Base-by-base conservation (phyloP, 2,113 vertebrate genomes). In the Cheilinus undulatus region DNA sequence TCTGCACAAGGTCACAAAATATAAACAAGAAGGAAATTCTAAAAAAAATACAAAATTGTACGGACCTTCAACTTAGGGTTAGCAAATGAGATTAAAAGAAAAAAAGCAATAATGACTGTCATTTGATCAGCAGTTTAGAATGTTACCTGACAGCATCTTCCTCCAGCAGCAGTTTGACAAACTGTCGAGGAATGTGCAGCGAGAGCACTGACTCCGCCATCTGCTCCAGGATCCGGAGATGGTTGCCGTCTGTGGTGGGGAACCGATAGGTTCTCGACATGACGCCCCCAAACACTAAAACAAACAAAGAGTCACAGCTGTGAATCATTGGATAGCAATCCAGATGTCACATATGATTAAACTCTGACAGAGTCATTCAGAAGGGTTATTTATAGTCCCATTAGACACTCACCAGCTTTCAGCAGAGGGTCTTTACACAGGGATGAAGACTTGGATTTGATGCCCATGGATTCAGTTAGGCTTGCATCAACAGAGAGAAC, bases 211-310 rank as follows among this genome's bases (percentile, higher is more conserved):
- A 99, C 91, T 99, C 98, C 0, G 97, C 96, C 98, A 99, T 99
- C 92, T 99, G 97, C 91, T 99, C 98, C 91, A 99, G 89, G 80
- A 98, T 95, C 49, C 97, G 94, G 59, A 99, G 89, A 85, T 99
- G 98, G 92, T 98, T 98, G 36, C 98, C 98, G 1, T 99, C 98
- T 0, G 97, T 99, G 59, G 97, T 99, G 72, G 98, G 96, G 77
- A 99, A 96, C 5, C 98, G 97, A 85, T 99, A 99, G 89, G 96
- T 98, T 64, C 97, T 94, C 22, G 96, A 98, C 94, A 99, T 97
- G 76, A 96, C 96, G 0, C 97, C 97, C 0, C 97, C 97, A 5
- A 98, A 99, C 83, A 95, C 98, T 99, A 65, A 26, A 40, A 24
- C 1, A 54, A 48, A 38, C 51, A n/a, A 2, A 27, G 8, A 2